Percentiles rank a stretch among this genome's conserved stretches.
phyloP scores from a whole-genome alignment of 2,113 vertebrate species.

The Elgaria multicarinata region DNA sequence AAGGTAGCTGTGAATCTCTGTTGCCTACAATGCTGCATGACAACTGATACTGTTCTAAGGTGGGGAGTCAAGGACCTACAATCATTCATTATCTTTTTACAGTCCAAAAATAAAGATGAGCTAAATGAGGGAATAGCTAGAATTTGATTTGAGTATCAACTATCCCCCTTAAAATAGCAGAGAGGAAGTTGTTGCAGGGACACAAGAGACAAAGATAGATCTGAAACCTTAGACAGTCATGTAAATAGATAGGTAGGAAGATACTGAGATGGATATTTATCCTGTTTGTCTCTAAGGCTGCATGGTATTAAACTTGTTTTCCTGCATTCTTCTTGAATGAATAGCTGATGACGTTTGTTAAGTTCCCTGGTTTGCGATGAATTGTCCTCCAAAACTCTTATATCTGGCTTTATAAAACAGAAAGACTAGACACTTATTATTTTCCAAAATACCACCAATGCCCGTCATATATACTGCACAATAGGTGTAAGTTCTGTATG shows the following conservation, averaged over 20 bases:
- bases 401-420: not conserved
- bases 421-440: not conserved
- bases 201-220: constrained; percentile 66
- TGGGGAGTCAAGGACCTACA: constrained; percentile 6
- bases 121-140: constrained; percentile 55
- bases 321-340: not conserved
- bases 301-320: constrained; percentile 17
- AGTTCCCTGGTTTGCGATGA: not conserved
- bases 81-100: not conserved
- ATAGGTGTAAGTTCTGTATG: not conserved
- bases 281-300: constrained; percentile 12
- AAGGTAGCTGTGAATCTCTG: rapidly evolving
- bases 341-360: not conserved
- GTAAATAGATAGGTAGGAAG: constrained; percentile 61
- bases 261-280: constrained; percentile 21
- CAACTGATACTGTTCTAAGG: constrained; percentile 43
- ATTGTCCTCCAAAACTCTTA: not conserved
- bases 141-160: constrained; percentile 61
- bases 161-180: constrained; percentile 66
- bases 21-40: not conserved
- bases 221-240: constrained; percentile 67
- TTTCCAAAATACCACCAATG: not conserved
- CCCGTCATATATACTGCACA: too few species aligned
- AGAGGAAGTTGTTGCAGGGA: constrained; percentile 62
- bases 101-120: constrained; percentile 62